Conservation (phyloP, 2,888 invertebrate genomes). For the Synergus gifuensis region DNA sequence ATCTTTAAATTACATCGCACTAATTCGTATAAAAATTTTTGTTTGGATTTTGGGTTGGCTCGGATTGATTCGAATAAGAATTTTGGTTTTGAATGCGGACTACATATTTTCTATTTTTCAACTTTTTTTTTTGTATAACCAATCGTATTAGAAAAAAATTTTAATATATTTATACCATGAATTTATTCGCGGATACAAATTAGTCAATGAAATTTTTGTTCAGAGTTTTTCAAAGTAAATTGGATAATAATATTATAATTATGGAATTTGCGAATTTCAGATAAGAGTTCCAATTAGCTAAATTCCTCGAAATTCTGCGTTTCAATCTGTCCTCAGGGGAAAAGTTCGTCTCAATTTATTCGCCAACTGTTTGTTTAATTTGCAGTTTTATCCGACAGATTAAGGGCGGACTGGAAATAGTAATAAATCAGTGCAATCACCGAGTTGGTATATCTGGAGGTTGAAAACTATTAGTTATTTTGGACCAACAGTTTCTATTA, state of each 20-base stretch:
- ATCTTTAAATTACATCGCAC: too few relatives aligned
- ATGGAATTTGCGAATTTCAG: neutral
- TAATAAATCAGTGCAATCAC: slow-evolving; percentile 13
- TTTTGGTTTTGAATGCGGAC: too few relatives aligned
- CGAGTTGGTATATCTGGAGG: neutral
- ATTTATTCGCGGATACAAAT: neutral
- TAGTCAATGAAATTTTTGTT: neutral
- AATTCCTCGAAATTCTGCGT: neutral
- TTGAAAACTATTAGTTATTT: neutral
- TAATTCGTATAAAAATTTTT: too few relatives aligned
- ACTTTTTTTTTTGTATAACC: too few relatives aligned
- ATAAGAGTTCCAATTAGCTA: neutral
- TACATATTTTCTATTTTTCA: too few relatives aligned
- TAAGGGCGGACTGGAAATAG: slow-evolving; percentile 1
- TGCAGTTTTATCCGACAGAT: slow-evolving; percentile 27
- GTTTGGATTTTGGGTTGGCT: too few relatives aligned
- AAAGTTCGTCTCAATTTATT: slow-evolving; percentile 19
- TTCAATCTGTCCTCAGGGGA: neutral
- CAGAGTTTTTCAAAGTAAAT: neutral
- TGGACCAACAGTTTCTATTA: neutral
- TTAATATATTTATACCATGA: neutral
- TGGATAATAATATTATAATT: neutral
- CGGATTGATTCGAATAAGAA: too few relatives aligned
- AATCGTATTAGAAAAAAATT: too few relatives aligned
- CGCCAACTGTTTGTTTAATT: slow-evolving; percentile 26